Percentiles rank a stretch among this genome's conserved stretches.
Evolutionary conservation across 2,888 invertebrate genomes (phyloP).

Genomic region (Argyresthia goedartella): DNA sequence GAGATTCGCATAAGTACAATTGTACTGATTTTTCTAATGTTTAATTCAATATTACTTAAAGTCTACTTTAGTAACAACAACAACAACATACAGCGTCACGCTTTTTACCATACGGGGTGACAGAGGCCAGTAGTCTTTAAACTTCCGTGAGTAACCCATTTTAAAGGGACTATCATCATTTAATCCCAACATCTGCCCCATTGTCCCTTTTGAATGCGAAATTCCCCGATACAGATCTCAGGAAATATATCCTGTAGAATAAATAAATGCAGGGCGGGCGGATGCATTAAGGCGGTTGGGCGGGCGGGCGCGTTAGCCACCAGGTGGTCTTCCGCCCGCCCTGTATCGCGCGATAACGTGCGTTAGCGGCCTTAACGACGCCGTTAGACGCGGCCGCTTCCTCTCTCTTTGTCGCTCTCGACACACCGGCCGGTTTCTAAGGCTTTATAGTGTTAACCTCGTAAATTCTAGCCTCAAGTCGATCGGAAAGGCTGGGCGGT

Average conservation of each 20-base stretch:
- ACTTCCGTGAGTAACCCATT: too few species aligned
- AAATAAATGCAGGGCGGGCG: slow-evolving; percentile 60
- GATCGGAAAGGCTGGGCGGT: background rate
- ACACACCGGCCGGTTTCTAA: background rate
- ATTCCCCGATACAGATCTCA: slow-evolving; percentile 38
- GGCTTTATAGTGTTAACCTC: background rate
- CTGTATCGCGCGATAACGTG: slow-evolving; percentile 49
- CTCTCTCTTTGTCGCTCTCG: slow-evolving; percentile 37
- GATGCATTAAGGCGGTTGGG: slow-evolving; percentile 62
- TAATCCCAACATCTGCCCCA: too few species aligned
- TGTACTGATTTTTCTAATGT: too few species aligned
- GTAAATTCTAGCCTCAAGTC: background rate
- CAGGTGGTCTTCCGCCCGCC: slow-evolving; percentile 22
- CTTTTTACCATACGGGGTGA: too few species aligned
- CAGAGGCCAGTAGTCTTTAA: too few species aligned
- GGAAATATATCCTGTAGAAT: slow-evolving; percentile 58
- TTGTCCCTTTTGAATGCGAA: too few species aligned
- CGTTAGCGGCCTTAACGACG: slow-evolving; percentile 59
- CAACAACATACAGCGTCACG: too few species aligned
- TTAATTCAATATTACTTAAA: too few species aligned
- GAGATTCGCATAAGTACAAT: too few species aligned
- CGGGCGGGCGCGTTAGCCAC: slow-evolving; percentile 41
- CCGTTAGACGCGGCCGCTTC: slow-evolving; percentile 62
- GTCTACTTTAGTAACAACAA: too few species aligned
- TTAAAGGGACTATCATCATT: too few species aligned